These are phyloP conservation scores for Stomatorhinus ivindoensis DNA, from an alignment of 2,113 vertebrate species.

Conservation along the genomic window DNA sequence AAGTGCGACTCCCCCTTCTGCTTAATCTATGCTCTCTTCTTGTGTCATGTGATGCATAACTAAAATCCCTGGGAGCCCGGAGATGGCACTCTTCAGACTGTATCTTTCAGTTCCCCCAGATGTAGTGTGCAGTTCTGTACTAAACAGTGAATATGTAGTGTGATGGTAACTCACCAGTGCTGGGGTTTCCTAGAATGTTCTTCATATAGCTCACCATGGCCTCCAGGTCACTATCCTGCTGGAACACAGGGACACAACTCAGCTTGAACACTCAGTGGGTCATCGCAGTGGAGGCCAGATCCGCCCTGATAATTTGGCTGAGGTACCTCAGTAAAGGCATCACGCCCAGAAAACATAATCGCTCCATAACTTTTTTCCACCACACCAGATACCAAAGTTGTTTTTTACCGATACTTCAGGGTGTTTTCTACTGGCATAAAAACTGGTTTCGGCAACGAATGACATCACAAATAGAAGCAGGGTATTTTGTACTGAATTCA, in stretches of 20 bases:
- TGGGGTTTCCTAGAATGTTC: slow-evolving; percentile 52
- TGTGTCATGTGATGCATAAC: not conserved
- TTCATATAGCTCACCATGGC: slow-evolving; percentile 71
- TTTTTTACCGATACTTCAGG: no score
- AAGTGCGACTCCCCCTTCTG: not conserved
- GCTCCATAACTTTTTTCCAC: not conserved
- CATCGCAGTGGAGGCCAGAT: not conserved
- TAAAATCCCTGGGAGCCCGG: not conserved
- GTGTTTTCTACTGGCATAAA: no score
- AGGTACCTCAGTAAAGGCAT: not conserved
- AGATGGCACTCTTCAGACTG: not conserved
- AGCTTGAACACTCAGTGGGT: not conserved
- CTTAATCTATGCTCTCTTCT: not conserved
- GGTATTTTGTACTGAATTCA: no score
- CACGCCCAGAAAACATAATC: not conserved
- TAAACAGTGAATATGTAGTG: not conserved
- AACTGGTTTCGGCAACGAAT: no score
- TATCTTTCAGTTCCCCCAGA: not conserved
- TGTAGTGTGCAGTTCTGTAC: not conserved
- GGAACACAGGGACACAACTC: slow-evolving; percentile 17
- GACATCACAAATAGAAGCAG: no score
- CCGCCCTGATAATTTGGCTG: not conserved
- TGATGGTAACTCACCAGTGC: slow-evolving; percentile 47
- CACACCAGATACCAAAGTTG: no score
- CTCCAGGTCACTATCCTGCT: slow-evolving; percentile 70